Base-by-base conservation (phyloP, 2,797 vertebrate species). In the Anguilla anguilla region DNA sequence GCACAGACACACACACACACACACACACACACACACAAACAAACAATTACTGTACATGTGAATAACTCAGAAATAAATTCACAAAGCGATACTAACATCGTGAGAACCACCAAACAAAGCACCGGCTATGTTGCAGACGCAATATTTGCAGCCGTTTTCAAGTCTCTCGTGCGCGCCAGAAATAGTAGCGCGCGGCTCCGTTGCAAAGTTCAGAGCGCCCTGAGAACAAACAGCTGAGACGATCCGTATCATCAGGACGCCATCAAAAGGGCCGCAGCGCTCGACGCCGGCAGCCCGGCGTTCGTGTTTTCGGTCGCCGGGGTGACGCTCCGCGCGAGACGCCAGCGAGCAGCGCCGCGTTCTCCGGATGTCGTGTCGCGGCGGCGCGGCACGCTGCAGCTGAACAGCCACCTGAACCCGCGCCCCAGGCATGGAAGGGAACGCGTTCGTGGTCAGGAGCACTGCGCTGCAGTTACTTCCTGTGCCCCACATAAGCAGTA, bases 221-320 rank as follows among this genome's bases (percentile, higher is more conserved):
- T 83, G 86, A 88, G 83, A 64, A 51, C 17, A 2, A 89, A 90
- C 91, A 91, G 90, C 91, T 91, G 91, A 86, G 88, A 87, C 11
- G 79, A 82, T 82, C 46, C 79, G 19, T 82, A 82, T 88, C 84
- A 87, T 84, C 74, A 90, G 89, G 88, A 89, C 72, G 59, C 77
- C 85, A 91, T 84, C 83, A 28, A n/a, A 87, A 39, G 43, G 74
- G 72, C 69, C 74, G 25, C 86, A 82, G 39, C 61, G 17, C 85
- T 69, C 19, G 43, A 10, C 84, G 89, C 87, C 83, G 87, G 86
- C 91, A 89, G 89, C 79, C 49, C 88, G 90, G 89, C 91, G 81
- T 91, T 72, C 89, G 83, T 89, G 87, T 90, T 88, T 92, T 89
- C 90, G 92, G 59, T 90, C 84, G 92, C 91, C 89, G 85, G 85